Evolutionary conservation across 2,888 invertebrate species (phyloP), one percentile per base, ranked within the genome.

Genomic region (Campaea margaritaria): DNA sequence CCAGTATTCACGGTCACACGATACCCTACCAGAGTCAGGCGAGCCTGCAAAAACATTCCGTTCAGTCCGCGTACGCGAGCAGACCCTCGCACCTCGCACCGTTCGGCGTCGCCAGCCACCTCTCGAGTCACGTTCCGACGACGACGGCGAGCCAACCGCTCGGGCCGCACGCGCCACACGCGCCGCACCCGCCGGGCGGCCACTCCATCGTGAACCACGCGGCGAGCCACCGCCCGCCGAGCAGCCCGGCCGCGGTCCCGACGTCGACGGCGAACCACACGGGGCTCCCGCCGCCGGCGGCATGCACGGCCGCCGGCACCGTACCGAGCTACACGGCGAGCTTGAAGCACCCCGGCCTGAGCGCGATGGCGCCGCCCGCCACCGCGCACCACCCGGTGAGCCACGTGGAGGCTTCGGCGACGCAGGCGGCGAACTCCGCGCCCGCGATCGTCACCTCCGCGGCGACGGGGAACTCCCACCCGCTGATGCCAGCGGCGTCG

Each of bases 21-120:
- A 84, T 88, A 75, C 80, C 91, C 64, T 91, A 85, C 78, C 91
- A 88, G 78, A 89, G 82, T 82, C 91, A 90, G 69, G 79, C 88
- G 82, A 88, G 86, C 83, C 82, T 89, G 81, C 91, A 85, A 75
- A 91, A 91, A 89, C 91, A 91, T 91, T 90, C 91, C 89, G 88
- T 86, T 79, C 88, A 82, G 67, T 74, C 89, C 71, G 83, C 79
- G 65, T 91, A 89, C 73, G 74, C 84, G 70, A 87, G 78, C 74
- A 82, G 91, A 71, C 89, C 91, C 54, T 79, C 87, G 55, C 91
- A 91, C 73, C 86, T 88, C 64, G 81, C 89, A 51, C 87, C 90
- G 15, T 91, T 88, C 75, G 85, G 86, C 68, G 86, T 89, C 65
- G 79, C 87, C 21, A 88, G 81, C 68, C 92, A 89, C 73, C 82